phyloP scores from a whole-genome alignment of 2,113 vertebrate species.

The Stictonetta naevosa region DNA sequence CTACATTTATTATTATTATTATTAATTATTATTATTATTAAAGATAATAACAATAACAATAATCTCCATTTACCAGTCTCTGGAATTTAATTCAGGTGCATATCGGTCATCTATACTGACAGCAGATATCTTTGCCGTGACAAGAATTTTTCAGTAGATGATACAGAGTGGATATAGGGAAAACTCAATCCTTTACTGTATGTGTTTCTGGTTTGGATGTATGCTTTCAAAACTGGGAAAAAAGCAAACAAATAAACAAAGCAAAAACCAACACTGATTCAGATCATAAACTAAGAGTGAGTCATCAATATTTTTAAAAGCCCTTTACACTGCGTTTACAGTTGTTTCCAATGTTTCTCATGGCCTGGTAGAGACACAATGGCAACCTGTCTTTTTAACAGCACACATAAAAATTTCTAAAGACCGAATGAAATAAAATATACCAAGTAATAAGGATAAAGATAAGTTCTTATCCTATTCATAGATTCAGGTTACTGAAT shows the following conservation, averaged over 20 bases:
- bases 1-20: background rate
- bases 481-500: background rate
- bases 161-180: background rate
- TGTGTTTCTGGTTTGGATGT: background rate
- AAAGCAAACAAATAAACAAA: background rate
- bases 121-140: background rate
- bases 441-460: background rate
- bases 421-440: background rate
- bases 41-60: no score
- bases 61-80: background rate
- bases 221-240: background rate
- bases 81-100: background rate
- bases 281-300: background rate
- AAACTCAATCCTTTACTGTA: background rate
- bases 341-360: background rate
- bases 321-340: background rate
- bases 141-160: background rate
- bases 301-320: background rate
- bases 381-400: background rate
- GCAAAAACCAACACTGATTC: background rate
- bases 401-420: background rate
- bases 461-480: background rate
- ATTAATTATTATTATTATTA: no score
- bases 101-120: background rate
- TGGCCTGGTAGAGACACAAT: background rate